phyloP scores from a whole-genome alignment of 35 echinoderm and acorn worm species.

The Ophiothrix spiculata region DNA sequence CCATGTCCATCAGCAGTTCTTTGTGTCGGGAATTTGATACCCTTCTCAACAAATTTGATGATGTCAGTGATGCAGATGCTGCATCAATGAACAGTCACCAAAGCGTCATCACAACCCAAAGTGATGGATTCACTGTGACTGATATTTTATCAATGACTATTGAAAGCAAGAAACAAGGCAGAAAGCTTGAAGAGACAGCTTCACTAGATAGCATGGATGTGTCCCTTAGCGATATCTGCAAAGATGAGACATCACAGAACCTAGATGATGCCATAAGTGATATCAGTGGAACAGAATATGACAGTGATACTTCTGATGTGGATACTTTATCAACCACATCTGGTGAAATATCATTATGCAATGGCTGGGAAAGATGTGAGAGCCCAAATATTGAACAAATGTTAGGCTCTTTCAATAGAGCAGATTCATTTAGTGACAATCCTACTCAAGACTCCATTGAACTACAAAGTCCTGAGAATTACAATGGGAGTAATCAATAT shows the following conservation, averaged over 20 bases:
- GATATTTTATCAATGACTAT: slow-evolving; percentile 1
- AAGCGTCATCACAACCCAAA: neutral
- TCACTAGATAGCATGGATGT: neutral
- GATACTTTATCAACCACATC: neutral
- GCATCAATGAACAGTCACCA: neutral
- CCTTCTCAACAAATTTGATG: neutral
- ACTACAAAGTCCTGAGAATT: neutral
- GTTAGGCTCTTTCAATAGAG: neutral
- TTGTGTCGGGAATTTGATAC: slow-evolving; percentile 18
- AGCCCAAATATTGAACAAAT: neutral
- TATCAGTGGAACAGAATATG: neutral
- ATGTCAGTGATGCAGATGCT: neutral
- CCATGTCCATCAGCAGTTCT: slow-evolving; percentile 28
- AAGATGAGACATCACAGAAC: neutral
- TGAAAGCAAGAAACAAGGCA: neutral
- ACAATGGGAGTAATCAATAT: neutral
- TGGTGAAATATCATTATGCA: neutral
- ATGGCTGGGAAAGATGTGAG: neutral
- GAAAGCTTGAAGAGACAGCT: neutral
- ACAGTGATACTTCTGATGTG: neutral
- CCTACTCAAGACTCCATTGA: neutral
- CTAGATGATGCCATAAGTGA: slow-evolving; percentile 17
- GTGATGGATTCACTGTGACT: neutral
- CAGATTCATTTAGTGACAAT: neutral
- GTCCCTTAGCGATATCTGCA: neutral